Base-by-base conservation (phyloP, 2,113 vertebrate species). In the Sinocyclocheilus rhinocerous region DNA sequence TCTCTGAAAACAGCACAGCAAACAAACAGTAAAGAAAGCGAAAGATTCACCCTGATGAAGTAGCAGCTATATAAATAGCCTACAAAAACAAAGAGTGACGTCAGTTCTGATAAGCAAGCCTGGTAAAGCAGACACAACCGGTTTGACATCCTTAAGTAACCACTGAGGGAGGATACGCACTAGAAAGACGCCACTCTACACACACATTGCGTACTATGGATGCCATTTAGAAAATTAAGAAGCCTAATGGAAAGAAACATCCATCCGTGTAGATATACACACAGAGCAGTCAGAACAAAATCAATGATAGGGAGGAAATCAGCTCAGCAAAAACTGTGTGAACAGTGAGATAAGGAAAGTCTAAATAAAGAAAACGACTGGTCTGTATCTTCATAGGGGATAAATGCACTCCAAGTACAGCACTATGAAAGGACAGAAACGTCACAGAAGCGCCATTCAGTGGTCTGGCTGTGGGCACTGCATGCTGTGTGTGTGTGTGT, bases 371-470 rank as follows among this genome's bases (percentile, higher is more conserved):
- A 45, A 22, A n/a, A 67, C 9, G 45, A 81, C 48, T 36, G 77
- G n/a, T 29, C 20, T 39, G 45, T 16, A 24, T 61, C 20, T 61
- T 61, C 45, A 22, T 8, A 59, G 16, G 5, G 15, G 8, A 63
- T 24, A 76, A 26, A 45, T 39, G 7, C n/a, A n/a, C 6, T 9
- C 7, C 59, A 79, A 36, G 22, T n/a, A 78, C 24, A 78, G 26
- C 24, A 39, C 16, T 48, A 77, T 26, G 12, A 48, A 48, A 22
- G 1, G 4, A 65, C 8, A 65, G 57, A 81, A 65, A 24, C n/a
- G 7, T 18, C 36, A 81, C 79, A 81, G n/a, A 67, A 20, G n/a
- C 4, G 1, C 59, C 59, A 65, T 81, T 81, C 79, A 81, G 59
- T 11, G 7, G 8, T 48, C 79, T 81, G 61, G 15, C 18, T 1